phyloP scores from a whole-genome alignment of 2,888 invertebrate genomes.

The Nephrotoma guestfalica region DNA sequence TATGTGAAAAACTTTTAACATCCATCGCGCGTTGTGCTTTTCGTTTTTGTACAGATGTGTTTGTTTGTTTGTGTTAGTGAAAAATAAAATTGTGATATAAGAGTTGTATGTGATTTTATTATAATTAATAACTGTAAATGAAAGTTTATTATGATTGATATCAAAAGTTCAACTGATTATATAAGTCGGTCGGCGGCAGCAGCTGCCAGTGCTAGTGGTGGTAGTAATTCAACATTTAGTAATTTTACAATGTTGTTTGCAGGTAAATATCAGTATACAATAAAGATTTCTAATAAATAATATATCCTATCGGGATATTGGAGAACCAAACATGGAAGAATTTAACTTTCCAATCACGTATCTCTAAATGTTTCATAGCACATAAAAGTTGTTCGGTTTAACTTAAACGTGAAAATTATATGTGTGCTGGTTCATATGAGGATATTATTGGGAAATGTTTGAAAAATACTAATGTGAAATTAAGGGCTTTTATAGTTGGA shows the following conservation, averaged over 20 bases:
- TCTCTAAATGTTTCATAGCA: background rate
- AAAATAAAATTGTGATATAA: background rate
- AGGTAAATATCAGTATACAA: slow-evolving; percentile 38
- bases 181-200: slow-evolving; percentile 63
- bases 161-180: slow-evolving; percentile 83
- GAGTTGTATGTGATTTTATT: background rate
- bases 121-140: background rate
- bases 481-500: background rate
- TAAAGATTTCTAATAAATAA: background rate
- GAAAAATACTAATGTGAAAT: background rate
- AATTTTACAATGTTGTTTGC: slow-evolving; percentile 93
- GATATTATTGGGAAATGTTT: background rate
- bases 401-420: background rate
- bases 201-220: background rate
- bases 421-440: background rate
- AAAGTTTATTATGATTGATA: slow-evolving; percentile 58
- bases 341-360: background rate
- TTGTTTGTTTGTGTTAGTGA: background rate
- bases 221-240: slow-evolving; percentile 49
- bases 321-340: background rate
- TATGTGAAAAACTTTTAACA: background rate
- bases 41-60: background rate
- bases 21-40: background rate
- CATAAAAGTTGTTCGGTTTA: background rate
- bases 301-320: background rate